Conservation (phyloP, 2,113 vertebrate species). For the Girardinichthys multiradiatus region DNA sequence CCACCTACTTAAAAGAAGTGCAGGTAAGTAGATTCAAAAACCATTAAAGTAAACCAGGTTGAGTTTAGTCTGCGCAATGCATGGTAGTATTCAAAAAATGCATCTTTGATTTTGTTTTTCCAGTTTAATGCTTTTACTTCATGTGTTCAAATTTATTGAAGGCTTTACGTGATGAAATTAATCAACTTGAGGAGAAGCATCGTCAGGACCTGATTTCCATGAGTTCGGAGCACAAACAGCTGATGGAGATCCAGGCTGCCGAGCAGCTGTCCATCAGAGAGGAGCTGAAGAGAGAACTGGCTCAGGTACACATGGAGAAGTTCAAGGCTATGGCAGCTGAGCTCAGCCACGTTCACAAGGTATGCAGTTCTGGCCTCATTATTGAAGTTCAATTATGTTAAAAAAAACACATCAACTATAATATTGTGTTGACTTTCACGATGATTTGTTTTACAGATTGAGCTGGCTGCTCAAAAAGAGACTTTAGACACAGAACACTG, state of each 20-base stretch:
- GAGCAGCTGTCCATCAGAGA: conserved; percentile 76
- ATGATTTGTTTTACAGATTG: conserved; percentile 59
- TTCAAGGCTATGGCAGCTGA: conserved; percentile 81
- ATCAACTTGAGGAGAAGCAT: conserved; percentile 64
- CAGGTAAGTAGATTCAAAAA: conserved; percentile 76
- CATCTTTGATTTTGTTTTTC: background rate
- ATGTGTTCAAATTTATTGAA: conserved; percentile 27
- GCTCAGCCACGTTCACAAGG: conserved; percentile 83
- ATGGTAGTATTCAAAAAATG: background rate
- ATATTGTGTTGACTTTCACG: background rate
- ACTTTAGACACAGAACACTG: conserved; percentile 80
- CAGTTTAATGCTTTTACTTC: background rate
- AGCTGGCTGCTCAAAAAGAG: conserved; percentile 74
- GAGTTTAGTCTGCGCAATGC: background rate
- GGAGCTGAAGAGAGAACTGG: conserved; percentile 74
- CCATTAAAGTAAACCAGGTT: background rate
- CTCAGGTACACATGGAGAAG: conserved; percentile 79
- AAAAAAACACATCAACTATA: background rate
- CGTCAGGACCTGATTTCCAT: conserved; percentile 53
- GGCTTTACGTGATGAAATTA: conserved; percentile 76
- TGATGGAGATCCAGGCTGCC: conserved; percentile 65
- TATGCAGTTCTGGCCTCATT: conserved; percentile 46
- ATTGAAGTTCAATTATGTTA: background rate
- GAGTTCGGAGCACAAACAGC: conserved; percentile 45
- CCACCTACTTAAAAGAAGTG: conserved; percentile 86